These are phyloP conservation scores for Enteromius anoplus DNA, from an alignment of 2,797 vertebrate species.

Conservation along the genomic window DNA sequence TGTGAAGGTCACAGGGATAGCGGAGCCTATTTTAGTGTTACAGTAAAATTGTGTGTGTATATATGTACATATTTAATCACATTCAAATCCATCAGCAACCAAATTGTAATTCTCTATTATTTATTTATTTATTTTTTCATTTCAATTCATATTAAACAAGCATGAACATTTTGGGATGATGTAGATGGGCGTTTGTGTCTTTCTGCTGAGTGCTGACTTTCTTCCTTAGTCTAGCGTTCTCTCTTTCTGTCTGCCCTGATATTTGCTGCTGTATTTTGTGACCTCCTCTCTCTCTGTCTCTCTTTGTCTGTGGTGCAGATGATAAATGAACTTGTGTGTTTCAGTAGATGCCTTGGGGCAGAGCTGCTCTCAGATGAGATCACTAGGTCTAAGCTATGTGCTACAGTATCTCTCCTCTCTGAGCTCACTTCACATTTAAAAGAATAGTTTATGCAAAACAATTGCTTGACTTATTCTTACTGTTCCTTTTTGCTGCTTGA, in stretches of 20 bases:
- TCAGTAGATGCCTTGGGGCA: background rate
- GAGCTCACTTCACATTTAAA: background rate
- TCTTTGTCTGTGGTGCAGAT: background rate
- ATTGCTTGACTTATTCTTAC: background rate
- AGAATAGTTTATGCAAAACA: background rate
- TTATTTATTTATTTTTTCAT: too few relatives aligned
- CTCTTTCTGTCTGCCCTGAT: background rate
- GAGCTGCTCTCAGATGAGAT: background rate
- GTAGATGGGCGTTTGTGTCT: slow-evolving; percentile 4
- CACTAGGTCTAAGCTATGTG: slow-evolving; percentile 8
- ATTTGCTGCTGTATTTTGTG: background rate
- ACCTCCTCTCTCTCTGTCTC: background rate
- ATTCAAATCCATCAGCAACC: background rate
- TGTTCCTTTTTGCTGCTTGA: background rate
- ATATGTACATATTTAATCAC: background rate
- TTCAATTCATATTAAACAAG: background rate
- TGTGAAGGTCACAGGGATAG: background rate
- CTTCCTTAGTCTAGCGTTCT: background rate
- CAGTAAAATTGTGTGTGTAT: background rate
- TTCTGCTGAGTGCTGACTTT: slow-evolving; percentile 17
- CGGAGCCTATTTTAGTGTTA: background rate
- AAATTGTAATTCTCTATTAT: background rate
- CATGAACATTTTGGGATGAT: background rate
- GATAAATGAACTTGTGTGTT: slow-evolving; percentile 17
- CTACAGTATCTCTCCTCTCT: background rate